Conservation (phyloP, 37 sponge, comb jelly and placozoan species). For the Theonella swinhoei region DNA sequence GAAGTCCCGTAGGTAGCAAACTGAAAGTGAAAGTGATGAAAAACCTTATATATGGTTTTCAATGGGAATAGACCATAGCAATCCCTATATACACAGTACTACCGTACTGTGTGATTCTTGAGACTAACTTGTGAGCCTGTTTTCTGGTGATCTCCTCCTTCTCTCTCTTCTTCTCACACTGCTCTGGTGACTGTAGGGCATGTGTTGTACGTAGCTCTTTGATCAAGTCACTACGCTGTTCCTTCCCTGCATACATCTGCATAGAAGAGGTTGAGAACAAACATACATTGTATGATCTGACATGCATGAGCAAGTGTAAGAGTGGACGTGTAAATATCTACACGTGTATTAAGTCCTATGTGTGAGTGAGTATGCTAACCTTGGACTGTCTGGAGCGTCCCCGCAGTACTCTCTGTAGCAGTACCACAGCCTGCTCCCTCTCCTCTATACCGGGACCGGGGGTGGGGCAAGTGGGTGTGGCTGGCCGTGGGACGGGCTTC, state of each 20-base stretch:
- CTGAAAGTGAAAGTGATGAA: too few relatives aligned
- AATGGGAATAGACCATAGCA: too few relatives aligned
- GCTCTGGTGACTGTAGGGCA: conserved; percentile 89
- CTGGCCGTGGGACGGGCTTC: conserved; percentile 91
- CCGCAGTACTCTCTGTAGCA: conserved; percentile 88
- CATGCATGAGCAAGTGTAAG: not conserved
- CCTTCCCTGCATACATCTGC: conserved; percentile 91
- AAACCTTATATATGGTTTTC: too few relatives aligned
- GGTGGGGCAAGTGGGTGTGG: conserved; percentile 82
- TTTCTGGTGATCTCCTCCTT: conserved; percentile 37
- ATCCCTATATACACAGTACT: too few relatives aligned
- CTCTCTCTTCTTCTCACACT: conserved; percentile 69
- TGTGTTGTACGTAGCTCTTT: conserved; percentile 89
- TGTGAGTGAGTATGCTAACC: conserved; percentile 29
- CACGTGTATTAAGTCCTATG: too few relatives aligned
- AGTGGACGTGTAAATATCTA: not conserved
- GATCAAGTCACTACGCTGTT: conserved; percentile 83
- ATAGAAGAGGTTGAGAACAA: not conserved
- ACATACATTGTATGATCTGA: not conserved
- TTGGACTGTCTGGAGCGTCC: conserved; percentile 90
- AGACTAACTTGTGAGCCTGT: not conserved
- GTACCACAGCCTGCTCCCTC: conserved; percentile 77
- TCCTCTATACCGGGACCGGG: conserved; percentile 61
- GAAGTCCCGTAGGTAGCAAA: too few relatives aligned
- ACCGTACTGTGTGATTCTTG: too few relatives aligned